Base-by-base conservation (phyloP, 1,140 invertebrate genomes). In the Probaryconus sp. region DNA sequence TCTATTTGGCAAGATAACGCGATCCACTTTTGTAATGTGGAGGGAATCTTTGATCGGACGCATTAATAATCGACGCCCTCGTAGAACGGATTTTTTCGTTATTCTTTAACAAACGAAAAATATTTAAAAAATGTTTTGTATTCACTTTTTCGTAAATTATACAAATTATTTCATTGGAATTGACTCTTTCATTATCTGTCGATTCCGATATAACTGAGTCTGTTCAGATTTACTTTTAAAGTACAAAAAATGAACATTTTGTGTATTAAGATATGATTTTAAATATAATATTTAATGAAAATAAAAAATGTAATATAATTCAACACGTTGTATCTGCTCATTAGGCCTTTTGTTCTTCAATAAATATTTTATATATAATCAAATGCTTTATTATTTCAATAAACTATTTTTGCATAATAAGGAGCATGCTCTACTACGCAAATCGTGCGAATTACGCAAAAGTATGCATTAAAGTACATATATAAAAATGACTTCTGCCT, bases 1-100 rank as follows among this genome's bases (percentile, higher is more conserved):
- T 63, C 31, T 70, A 76, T 67, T 67, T 67, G 67, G 67, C 61
- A 61, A 70, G 53, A 67, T 28, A 67, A 67, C 35, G 24, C 48
- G 14, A 61, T 70, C 37, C 60, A 65, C 51, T 64, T 56, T 42
- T 42, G 58, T 45, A 51, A 18, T 13, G 56, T 69, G 72, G 64
- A 75, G 63, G 71, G 64, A 64, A 75, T 75, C 42, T 56, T 68
- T 48, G 35, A 51, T 68, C 47, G 64, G 71, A 63, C 50, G 53
- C 33, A 11, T 73, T 58, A 35, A 43, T 40, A 61, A 63, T 43
- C 60, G 10, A 43, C 28, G 10, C 33, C 14, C 21, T 24, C 16
- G 20, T 45, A 24, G 4, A 21, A 21, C 2, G n/a, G n/a, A n/a
- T 17, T 47, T 35, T 18, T 56, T 13, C 9, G 38, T 55, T 38